Percentiles rank a stretch among this genome's conserved stretches.
Evolutionary conservation across 2,113 vertebrate genomes (phyloP).

Genomic region (Psittacus erithacus): DNA sequence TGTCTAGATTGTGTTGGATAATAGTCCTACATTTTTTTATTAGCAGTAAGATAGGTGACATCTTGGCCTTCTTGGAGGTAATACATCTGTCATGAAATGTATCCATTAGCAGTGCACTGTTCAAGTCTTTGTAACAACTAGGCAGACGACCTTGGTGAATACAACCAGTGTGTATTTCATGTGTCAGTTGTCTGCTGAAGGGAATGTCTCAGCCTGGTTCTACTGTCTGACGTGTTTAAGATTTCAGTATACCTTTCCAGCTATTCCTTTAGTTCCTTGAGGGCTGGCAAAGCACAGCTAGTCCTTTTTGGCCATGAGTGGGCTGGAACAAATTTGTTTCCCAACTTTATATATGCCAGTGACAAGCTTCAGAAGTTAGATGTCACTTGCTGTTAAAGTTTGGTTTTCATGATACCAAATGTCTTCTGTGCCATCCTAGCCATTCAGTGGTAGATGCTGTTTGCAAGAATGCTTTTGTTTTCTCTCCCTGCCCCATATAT

Average conservation of each 20-base stretch:
- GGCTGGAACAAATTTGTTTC: not conserved
- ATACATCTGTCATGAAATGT: not conserved
- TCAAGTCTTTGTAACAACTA: not conserved
- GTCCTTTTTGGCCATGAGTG: not conserved
- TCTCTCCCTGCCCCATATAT: not conserved
- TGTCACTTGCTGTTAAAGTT: not conserved
- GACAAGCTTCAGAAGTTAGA: not conserved
- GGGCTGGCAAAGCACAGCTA: not conserved
- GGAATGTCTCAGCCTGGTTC: not conserved
- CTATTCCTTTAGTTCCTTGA: not conserved
- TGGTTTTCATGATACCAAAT: not conserved
- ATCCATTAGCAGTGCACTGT: not conserved
- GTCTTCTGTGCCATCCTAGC: not conserved
- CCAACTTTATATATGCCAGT: fast-evolving
- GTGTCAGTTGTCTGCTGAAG: not conserved
- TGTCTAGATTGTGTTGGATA: not conserved
- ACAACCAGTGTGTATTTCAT: not conserved
- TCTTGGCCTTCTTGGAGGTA: not conserved
- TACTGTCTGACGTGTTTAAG: not conserved
- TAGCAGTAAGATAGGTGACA: not conserved
- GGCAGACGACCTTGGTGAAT: not conserved
- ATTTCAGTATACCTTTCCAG: not conserved
- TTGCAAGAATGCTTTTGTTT: not conserved
- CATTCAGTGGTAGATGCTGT: not conserved
- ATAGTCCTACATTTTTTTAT: not conserved